phyloP scores from a whole-genome alignment of 2,888 invertebrate genomes.

The Aspidiotus rigidus region DNA sequence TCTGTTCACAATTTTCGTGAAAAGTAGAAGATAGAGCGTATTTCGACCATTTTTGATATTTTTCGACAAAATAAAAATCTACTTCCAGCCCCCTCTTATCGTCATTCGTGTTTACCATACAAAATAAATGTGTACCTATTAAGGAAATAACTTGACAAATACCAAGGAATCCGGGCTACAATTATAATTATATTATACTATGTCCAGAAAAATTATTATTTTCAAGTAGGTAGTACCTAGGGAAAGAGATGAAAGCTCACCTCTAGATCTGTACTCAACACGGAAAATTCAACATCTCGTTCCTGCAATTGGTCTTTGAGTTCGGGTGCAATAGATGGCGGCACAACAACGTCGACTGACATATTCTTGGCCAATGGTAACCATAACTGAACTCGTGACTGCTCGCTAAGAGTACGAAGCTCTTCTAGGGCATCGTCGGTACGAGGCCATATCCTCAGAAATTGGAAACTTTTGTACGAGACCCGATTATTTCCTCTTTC shows the following conservation, averaged over 20 bases:
- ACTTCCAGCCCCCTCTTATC: too few species aligned
- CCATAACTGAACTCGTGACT: slow-evolving; percentile 52
- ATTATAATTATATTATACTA: too few species aligned
- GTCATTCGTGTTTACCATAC: too few species aligned
- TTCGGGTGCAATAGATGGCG: slow-evolving; percentile 55
- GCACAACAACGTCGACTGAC: slow-evolving; percentile 62
- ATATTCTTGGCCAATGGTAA: slow-evolving; percentile 48
- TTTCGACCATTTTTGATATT: too few species aligned
- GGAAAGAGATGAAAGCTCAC: slow-evolving; percentile 42
- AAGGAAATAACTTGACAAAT: too few species aligned
- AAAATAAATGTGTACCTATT: too few species aligned
- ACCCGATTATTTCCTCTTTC: slow-evolving; percentile 15
- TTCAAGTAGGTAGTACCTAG: too few species aligned
- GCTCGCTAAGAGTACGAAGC: slow-evolving; percentile 47
- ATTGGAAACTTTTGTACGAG: slow-evolving; percentile 36
- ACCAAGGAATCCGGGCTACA: too few species aligned
- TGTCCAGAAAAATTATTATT: too few species aligned
- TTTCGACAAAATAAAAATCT: too few species aligned
- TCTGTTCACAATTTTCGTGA: too few species aligned
- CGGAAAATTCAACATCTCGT: slow-evolving; percentile 54
- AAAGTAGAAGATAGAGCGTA: too few species aligned
- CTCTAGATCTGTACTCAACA: slow-evolving; percentile 64
- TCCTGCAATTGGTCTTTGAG: slow-evolving; percentile 54
- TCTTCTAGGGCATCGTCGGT: slow-evolving; percentile 43
- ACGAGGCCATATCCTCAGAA: slow-evolving; percentile 37